Evolutionary conservation across 2,797 vertebrate genomes (phyloP).

Genomic region (Lates japonicus): DNA sequence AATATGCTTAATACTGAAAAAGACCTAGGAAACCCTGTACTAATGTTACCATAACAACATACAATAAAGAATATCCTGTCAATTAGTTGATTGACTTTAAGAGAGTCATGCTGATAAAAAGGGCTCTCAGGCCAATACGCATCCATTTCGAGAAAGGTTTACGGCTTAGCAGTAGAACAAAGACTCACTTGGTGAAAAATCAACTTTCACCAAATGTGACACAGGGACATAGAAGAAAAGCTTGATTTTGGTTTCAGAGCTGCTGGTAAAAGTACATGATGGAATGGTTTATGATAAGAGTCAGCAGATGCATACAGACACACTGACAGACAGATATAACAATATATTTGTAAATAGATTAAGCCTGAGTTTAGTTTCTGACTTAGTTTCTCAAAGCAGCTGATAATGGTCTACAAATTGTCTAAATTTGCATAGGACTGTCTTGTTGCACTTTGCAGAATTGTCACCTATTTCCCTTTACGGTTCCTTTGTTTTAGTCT

Average conservation of each 20-base stretch:
- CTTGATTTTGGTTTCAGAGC: slow-evolving; percentile 1
- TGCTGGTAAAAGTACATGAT: neutral
- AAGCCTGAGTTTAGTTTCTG: neutral
- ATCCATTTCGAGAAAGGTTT: slow-evolving; percentile 34
- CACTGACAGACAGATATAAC: neutral
- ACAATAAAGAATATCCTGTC: slow-evolving; percentile 20
- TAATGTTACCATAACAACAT: neutral
- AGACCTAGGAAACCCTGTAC: neutral
- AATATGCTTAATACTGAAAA: neutral
- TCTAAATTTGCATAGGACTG: neutral
- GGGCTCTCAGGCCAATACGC: slow-evolving; percentile 54
- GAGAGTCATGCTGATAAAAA: slow-evolving; percentile 40
- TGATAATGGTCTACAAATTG: neutral
- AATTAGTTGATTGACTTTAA: slow-evolving; percentile 41
- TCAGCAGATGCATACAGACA: neutral
- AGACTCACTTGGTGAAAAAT: slow-evolving; percentile 2
- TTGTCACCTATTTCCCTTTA: neutral
- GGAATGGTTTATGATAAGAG: neutral
- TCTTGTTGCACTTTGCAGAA: too few relatives aligned
- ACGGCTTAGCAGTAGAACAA: slow-evolving; percentile 26
- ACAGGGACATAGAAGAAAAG: neutral
- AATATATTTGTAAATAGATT: neutral
- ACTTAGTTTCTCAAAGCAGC: neutral
- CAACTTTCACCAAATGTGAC: slow-evolving; percentile 8
- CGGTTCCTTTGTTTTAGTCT: neutral